Percentiles rank a stretch among this genome's conserved stretches.
Evolutionary conservation across 2,113 vertebrate genomes (phyloP).

Genomic region (Dasypus novemcinctus): DNA sequence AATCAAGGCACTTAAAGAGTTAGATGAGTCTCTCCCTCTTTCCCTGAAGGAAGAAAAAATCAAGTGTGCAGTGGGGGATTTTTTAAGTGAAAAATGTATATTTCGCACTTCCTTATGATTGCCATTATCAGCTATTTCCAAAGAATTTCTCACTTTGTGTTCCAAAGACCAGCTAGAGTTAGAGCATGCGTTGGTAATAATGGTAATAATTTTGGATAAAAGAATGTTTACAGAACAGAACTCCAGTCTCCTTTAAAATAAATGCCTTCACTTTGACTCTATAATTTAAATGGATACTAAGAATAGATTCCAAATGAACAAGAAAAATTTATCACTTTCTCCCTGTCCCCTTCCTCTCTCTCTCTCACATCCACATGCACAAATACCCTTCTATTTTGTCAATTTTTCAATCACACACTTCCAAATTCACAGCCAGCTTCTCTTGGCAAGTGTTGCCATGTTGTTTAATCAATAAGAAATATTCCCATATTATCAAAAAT

Average conservation of each 20-base stretch:
- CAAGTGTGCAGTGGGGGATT: not conserved
- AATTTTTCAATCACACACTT: not conserved
- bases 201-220: not conserved
- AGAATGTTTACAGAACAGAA: not conserved
- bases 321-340: not conserved
- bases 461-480: not conserved
- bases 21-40: not conserved
- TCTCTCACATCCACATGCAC: not conserved
- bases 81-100: not conserved
- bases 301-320: not conserved
- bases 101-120: not conserved
- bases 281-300: not conserved
- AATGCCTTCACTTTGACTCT: not conserved
- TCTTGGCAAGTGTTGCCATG: not conserved
- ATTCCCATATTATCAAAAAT: not conserved
- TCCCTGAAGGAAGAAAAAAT: not conserved
- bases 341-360: no score
- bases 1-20: no score
- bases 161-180: not conserved
- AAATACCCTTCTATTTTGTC: not conserved
- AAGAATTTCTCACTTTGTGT: not conserved
- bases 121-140: not conserved
- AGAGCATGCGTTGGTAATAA: accelerated
- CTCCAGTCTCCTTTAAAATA: not conserved
- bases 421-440: constrained; percentile 26